Percentiles rank a stretch among this genome's conserved stretches.
Conservation (phyloP, 2,797 vertebrate genomes). For the Setipinna tenuifilis region DNA sequence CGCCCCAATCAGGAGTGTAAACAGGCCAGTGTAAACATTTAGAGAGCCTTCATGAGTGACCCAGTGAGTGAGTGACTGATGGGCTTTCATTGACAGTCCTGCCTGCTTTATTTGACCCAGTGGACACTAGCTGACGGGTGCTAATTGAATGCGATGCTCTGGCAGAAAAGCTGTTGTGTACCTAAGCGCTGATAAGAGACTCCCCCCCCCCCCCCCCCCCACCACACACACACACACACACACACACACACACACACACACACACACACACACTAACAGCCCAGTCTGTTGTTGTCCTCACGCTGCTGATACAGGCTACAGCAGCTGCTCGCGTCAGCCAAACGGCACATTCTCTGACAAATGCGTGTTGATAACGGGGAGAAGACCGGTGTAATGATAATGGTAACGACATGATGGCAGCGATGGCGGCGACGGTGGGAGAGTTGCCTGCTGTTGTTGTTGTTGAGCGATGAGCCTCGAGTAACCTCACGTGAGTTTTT, state of each 20-base stretch:
- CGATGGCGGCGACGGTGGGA: slow-evolving; percentile 20
- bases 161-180: slow-evolving; percentile 36
- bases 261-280: background rate
- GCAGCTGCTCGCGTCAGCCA: slow-evolving; percentile 18
- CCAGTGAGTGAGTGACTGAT: slow-evolving; percentile 43
- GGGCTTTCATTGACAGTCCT: slow-evolving; percentile 37
- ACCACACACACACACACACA: background rate
- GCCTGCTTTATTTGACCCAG: slow-evolving; percentile 23
- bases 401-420: slow-evolving; percentile 15
- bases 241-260: too few relatives aligned
- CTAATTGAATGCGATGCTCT: slow-evolving; percentile 37
- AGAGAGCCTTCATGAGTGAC: slow-evolving; percentile 29
- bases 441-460: background rate
- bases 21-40: slow-evolving; percentile 33
- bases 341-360: slow-evolving; percentile 9
- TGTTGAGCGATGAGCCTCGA: background rate
- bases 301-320: slow-evolving; percentile 35
- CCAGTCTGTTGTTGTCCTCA: slow-evolving; percentile 27
- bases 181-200: slow-evolving; percentile 40
- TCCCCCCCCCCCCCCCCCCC: background rate
- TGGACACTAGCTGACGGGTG: slow-evolving; percentile 34
- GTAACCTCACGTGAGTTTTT: background rate
- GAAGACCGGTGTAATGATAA: slow-evolving; percentile 14
- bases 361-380: slow-evolving; percentile 8
- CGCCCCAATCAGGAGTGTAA: background rate